Percentiles rank a stretch among this genome's conserved stretches.
Conservation (phyloP, 64 coral and sea anemone genomes). For the Dendronephthya gigantea region DNA sequence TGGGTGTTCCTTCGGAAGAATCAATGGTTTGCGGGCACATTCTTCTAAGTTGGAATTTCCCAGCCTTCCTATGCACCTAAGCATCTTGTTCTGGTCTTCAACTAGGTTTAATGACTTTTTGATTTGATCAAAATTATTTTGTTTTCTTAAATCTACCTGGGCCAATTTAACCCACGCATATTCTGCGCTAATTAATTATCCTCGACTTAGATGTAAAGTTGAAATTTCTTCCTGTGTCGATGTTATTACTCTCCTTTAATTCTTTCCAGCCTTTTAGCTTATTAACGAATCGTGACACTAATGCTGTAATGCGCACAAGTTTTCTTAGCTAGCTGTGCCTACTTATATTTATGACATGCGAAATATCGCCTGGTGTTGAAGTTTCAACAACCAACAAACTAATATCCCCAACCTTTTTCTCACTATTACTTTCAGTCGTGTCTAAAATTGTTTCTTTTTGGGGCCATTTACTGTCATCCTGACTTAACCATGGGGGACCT, state of each 20-base stretch:
- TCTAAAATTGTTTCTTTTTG: neutral
- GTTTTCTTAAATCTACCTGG: neutral
- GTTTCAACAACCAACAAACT: neutral
- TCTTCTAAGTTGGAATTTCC: neutral
- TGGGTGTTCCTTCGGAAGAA: neutral
- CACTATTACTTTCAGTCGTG: neutral
- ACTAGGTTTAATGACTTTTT: neutral
- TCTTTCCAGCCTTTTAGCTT: neutral
- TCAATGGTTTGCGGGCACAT: neutral
- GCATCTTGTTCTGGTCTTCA: neutral
- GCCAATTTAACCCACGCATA: neutral
- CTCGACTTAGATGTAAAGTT: neutral
- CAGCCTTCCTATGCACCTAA: neutral
- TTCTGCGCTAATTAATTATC: neutral
- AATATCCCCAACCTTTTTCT: neutral
- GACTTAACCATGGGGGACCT: neutral
- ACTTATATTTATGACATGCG: neutral
- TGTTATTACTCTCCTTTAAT: neutral
- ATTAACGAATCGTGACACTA: neutral
- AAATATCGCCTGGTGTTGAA: neutral
- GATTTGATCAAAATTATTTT: neutral
- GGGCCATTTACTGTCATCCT: neutral
- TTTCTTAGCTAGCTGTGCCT: neutral
- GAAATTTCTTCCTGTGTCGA: neutral
- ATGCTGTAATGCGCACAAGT: neutral